Percentiles rank a stretch among this genome's conserved stretches.
Conservation (phyloP, 2,888 invertebrate species). For the Tridacna crocea region DNA sequence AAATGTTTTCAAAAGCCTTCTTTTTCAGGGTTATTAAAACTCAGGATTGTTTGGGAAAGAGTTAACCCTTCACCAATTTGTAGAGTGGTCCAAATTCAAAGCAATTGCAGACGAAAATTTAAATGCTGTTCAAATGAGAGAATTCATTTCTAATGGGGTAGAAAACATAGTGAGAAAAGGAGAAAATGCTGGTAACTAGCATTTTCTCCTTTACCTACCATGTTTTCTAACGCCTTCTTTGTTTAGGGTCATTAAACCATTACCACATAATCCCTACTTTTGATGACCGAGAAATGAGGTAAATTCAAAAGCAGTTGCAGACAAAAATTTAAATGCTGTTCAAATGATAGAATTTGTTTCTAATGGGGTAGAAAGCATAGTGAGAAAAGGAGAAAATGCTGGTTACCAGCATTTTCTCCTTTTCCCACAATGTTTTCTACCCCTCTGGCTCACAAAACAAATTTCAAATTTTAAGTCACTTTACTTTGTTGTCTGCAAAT, state of each 20-base stretch:
- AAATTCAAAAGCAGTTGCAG: no score
- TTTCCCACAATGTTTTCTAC: no score
- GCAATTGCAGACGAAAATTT: not conserved
- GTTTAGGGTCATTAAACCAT: not conserved
- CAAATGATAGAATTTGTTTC: no score
- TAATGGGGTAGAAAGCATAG: not conserved
- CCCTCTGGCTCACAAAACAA: no score
- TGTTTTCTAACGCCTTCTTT: not conserved
- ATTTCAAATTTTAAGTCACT: no score
- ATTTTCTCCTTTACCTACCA: slow-evolving; percentile 8
- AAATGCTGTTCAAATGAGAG: no score
- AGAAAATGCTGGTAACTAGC: not conserved
- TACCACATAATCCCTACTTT: no score
- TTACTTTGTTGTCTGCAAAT: no score
- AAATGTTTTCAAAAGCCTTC: not conserved
- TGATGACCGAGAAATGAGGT: no score
- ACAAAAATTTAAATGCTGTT: no score
- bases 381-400: not conserved
- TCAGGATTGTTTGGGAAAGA: no score
- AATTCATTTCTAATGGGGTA: not conserved
- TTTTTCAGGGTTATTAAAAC: no score
- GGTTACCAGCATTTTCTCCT: not conserved
- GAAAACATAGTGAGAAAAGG: not conserved
- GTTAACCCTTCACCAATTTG: not conserved
- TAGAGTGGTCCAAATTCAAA: not conserved